These are phyloP conservation scores for Forficula auricularia DNA, from an alignment of 1,140 invertebrate species.

Conservation along the genomic window DNA sequence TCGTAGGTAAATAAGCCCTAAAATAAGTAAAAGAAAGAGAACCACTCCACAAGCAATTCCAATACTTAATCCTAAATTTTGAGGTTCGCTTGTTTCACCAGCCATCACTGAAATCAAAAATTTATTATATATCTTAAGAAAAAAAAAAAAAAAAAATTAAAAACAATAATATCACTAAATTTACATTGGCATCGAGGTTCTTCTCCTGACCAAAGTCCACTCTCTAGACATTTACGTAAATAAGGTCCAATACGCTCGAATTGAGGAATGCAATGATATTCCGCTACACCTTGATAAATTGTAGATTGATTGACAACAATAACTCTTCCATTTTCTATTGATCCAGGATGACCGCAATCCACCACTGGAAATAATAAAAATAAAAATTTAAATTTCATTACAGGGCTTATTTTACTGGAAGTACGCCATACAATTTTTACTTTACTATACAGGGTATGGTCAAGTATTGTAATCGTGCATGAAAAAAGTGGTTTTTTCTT, in stretches of 20 bases:
- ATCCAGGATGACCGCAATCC: slow-evolving; percentile 58
- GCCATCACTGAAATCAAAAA: slow-evolving; percentile 27
- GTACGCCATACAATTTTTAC: no score
- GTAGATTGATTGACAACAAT: slow-evolving; percentile 72
- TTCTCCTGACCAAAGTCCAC: slow-evolving; percentile 66
- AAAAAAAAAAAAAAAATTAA: no score
- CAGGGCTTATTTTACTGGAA: no score
- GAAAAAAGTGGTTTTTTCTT: no score
- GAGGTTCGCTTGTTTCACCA: slow-evolving; percentile 44
- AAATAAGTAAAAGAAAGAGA: slow-evolving; percentile 50
- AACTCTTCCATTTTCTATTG: slow-evolving; percentile 66
- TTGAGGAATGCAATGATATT: slow-evolving; percentile 75
- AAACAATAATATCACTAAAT: neutral
- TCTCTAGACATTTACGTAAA: slow-evolving; percentile 61
- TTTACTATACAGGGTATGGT: no score
- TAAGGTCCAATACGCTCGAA: slow-evolving; percentile 66
- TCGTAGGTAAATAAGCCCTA: slow-evolving; percentile 56
- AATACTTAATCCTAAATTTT: slow-evolving; percentile 55
- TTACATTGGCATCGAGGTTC: slow-evolving; percentile 55
- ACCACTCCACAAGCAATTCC: slow-evolving; percentile 61
- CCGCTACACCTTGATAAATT: slow-evolving; percentile 58
- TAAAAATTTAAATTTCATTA: no score
- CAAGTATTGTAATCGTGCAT: no score
- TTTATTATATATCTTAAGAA: slow-evolving; percentile 4
- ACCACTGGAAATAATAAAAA: slow-evolving; percentile 40